Evolutionary conservation across 2,888 invertebrate genomes (phyloP), one percentile per base, ranked within the genome.

Genomic region (Lissonota sp.): DNA sequence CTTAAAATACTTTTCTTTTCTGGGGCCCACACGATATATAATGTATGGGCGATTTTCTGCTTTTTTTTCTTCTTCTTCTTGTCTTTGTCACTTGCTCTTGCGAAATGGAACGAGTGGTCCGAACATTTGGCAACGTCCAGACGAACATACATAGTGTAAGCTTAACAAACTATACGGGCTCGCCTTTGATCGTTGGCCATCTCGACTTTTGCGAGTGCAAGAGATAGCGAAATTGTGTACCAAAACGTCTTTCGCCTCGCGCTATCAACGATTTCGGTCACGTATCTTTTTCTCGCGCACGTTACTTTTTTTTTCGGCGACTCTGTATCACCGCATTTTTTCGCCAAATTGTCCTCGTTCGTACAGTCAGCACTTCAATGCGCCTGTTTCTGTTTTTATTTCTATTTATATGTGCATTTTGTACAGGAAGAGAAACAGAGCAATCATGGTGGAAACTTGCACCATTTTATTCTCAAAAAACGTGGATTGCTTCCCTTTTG

Each of bases 181-280:
- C 46, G 40, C 42, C 71, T 5, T 16, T 42, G 44, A 60, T 71
- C 77, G 63, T 53, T 40, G 42, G 26, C 53, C 62, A 12, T 10
- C 62, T 60, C 49, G 26, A 60, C 16, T 53, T 53, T 14, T 6
- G 12, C 14, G 12, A 7, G 14, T 53, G 14, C 26, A 51, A 55
- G 66, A 63, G 57, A 78, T 70, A 78, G 63, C 78, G 46, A 70
- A 60, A 73, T 74, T 78, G 53, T 81, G 53, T 6, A 40, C 63
- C 39, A 37, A 16, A 37, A 40, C 12, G 46, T 58, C 44, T 16
- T 70, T 71, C 62, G 16, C 44, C 60, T 67, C 12, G 55, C 46
- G 64, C 66, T 71, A 82, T 82, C 74, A 75, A 67, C 60, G 62
- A 82, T 82, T 82, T 67, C 71, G 73, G 81, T 82, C 81, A 82